Conservation (phyloP, 2,113 vertebrate species). For the Rostratula benghalensis region DNA sequence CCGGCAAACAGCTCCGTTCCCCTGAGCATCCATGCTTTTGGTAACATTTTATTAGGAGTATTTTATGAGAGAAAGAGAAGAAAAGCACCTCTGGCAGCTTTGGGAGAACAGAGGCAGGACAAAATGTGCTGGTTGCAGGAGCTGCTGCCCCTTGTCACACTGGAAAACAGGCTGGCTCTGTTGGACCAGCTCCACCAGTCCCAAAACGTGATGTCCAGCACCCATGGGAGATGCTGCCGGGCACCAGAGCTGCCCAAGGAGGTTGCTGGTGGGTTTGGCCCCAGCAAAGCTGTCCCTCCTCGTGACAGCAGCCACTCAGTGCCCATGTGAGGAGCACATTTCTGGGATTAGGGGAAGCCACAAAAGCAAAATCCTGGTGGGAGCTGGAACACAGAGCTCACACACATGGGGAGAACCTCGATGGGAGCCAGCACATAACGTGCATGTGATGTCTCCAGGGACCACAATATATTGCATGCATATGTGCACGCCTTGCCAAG, state of each 20-base stretch:
- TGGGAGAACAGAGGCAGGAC: background rate
- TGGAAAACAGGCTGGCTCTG: background rate
- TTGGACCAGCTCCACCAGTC: background rate
- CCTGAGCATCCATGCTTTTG: background rate
- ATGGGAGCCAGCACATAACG: background rate
- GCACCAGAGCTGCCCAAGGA: background rate
- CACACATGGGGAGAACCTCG: background rate
- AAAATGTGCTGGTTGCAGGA: slow-evolving; percentile 24
- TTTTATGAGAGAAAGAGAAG: background rate
- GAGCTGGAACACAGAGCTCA: background rate
- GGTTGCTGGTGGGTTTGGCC: background rate
- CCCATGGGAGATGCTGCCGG: accelerated
- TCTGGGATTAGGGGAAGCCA: background rate
- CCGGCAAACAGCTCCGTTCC: background rate
- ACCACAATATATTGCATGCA: background rate
- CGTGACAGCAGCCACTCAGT: accelerated
- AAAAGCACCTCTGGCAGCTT: slow-evolving; percentile 1
- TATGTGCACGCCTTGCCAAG: background rate
- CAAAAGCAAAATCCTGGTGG: background rate
- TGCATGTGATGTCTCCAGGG: background rate
- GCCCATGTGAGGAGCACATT: background rate
- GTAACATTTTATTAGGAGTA: background rate
- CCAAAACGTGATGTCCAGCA: background rate
- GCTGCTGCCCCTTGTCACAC: background rate
- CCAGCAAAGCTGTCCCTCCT: background rate